Base-by-base conservation (phyloP, 1,140 invertebrate genomes). In the Drosophila ficusphila region DNA sequence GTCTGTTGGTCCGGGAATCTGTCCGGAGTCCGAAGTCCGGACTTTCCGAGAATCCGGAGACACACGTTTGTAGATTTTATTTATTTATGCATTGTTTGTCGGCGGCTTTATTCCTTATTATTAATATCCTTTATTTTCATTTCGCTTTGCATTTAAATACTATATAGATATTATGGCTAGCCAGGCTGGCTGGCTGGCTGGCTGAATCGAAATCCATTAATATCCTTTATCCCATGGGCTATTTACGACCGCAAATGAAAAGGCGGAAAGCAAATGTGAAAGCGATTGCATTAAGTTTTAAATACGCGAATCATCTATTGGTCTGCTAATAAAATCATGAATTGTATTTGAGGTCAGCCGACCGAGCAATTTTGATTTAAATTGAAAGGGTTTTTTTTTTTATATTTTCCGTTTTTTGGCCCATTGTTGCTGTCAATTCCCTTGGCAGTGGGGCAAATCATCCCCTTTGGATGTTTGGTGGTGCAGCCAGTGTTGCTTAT, bases 211-310 rank as follows among this genome's bases (percentile, higher is more conserved):
- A 81, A 86, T 86, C 62, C 72, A 86, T 86, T 88, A 88, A 85
- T 85, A 81, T 88, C 76, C 60, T 86, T 85, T 88, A 81, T 86
- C 48, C 78, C 48, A n/a, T 29, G n/a, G 65, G 64, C 60, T 47
- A 76, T 64, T 76, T 79, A 72, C 71, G 48, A 36, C 12, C 27
- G 21, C 38, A 64, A 58, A 76, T 83, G 42, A 75, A 85, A 79
- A 53, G 75, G 64, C 79, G 60, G 58, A 76, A 79, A 72, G 62
- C 81, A 79, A 72, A 72, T 68, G 46, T 47, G 58, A 78, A 56
- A 60, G 60, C 12, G 67, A 61, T 76, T 67, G 69, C 74, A 86
- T 86, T 86, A 70, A 47, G 41, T 54, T 86, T 72, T 52, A 76
- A 79, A 73, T 41, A 53, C 34, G 47, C 57, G 54, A 48, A 64